Evolutionary conservation across 2,888 invertebrate species (phyloP).

Genomic region (Thymelicus acteon): DNA sequence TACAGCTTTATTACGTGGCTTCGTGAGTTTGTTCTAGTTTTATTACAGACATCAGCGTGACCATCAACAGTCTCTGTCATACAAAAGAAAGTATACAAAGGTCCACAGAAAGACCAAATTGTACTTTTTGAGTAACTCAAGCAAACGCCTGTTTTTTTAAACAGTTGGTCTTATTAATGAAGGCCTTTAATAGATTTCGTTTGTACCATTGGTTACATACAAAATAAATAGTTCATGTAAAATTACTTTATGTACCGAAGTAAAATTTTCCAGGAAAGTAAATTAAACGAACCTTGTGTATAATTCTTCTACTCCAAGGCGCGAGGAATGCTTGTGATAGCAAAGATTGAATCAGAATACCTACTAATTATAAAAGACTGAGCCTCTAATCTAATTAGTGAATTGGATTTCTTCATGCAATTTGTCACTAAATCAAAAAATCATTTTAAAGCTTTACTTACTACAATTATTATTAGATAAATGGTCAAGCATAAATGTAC

Average conservation of each 20-base stretch:
- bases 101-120: no score
- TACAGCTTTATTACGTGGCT: background rate
- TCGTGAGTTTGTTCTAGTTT: background rate
- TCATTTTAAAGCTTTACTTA: background rate
- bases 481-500: no score
- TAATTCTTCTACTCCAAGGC: background rate
- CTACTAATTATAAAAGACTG: constrained; percentile 12
- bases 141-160: no score
- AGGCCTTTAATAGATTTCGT: no score
- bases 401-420: background rate
- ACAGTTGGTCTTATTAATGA: no score
- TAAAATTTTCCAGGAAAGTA: background rate
- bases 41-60: background rate
- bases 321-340: constrained; percentile 15
- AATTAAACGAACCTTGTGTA: background rate
- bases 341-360: constrained; percentile 25
- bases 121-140: no score
- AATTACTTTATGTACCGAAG: no score
- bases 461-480: no score
- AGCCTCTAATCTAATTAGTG: constrained; percentile 6
- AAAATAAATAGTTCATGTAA: no score
- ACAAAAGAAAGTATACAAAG: no score
- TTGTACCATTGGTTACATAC: no score
- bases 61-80: no score
- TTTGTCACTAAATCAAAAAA: background rate